A percentile compares a stretch with the other conserved stretches of the same genome.
These are phyloP conservation scores for Ataeniobius toweri DNA, from an alignment of 2,797 vertebrate genomes.

Conservation along the genomic window DNA sequence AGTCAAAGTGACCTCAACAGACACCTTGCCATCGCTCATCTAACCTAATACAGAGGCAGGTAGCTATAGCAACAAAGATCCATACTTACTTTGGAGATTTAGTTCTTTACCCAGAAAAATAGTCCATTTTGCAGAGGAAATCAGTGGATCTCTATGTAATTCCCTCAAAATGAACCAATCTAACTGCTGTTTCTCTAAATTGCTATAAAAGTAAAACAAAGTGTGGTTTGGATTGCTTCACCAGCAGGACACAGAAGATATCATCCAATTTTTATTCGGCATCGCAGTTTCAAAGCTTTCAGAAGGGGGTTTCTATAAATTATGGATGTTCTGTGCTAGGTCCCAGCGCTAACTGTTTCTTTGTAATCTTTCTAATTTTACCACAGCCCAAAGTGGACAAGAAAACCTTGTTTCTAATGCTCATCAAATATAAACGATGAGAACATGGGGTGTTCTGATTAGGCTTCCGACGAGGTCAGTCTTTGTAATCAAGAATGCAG, in stretches of 20 bases:
- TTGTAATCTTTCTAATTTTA: constrained; percentile 6
- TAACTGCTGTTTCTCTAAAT: background rate
- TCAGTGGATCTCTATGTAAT: constrained; percentile 20
- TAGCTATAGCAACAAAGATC: constrained; percentile 73
- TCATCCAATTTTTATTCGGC: constrained; percentile 6
- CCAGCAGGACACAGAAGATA: constrained; percentile 4
- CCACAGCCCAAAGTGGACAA: constrained; percentile 1
- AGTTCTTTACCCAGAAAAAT: constrained; percentile 49
- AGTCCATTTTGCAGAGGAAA: constrained; percentile 25
- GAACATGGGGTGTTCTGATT: background rate
- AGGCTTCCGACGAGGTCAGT: background rate
- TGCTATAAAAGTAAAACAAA: background rate
- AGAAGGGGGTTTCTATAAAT: constrained; percentile 10
- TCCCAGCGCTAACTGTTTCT: constrained; percentile 12
- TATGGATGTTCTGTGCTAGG: constrained; percentile 22
- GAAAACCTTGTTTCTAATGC: background rate
- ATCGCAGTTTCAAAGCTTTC: constrained; percentile 22
- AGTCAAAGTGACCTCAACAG: constrained; percentile 37
- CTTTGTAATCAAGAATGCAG: constrained; percentile 13
- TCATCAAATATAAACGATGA: constrained; percentile 14
- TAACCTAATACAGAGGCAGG: constrained; percentile 54
- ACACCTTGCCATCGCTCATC: constrained; percentile 39
- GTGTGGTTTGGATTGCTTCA: background rate
- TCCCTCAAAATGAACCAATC: constrained; percentile 2
- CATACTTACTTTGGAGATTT: constrained; percentile 56